Evolutionary conservation across 2,797 vertebrate genomes (phyloP).

Genomic region (Pipistrellus pygmaeus): DNA sequence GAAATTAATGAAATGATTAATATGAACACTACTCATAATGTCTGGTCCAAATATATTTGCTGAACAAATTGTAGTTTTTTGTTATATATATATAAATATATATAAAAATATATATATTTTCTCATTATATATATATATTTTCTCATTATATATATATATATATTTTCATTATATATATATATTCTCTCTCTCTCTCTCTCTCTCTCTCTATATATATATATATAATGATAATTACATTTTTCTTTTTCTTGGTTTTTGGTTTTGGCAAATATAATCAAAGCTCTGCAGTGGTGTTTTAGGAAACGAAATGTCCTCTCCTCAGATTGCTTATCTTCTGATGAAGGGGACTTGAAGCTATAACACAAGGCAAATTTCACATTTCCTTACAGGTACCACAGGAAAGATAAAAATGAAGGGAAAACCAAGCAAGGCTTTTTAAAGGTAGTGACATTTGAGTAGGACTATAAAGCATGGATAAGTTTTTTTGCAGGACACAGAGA

Average conservation of each 20-base stretch:
- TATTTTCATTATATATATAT: slow-evolving; percentile 1
- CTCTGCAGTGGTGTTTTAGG: not conserved
- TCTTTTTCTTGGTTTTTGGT: not conserved
- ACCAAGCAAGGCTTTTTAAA: slow-evolving; percentile 22
- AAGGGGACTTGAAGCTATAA: not conserved
- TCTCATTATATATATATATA: slow-evolving; percentile 15
- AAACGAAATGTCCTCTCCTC: not conserved
- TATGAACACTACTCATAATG: slow-evolving; percentile 3
- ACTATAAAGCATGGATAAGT: not conserved
- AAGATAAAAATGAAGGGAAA: not conserved
- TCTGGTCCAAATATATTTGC: not conserved
- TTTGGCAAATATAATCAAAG: slow-evolving; percentile 44
- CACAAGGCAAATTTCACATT: slow-evolving; percentile 26
- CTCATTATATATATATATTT: too few species aligned
- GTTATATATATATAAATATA: not conserved
- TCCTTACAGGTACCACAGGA: not conserved
- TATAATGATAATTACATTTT: not conserved
- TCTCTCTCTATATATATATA: slow-evolving; percentile 18
- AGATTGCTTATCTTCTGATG: not conserved
- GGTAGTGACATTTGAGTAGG: slow-evolving; percentile 34
- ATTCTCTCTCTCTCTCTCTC: too few species aligned
- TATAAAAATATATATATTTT: too few species aligned
- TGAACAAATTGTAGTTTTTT: not conserved
- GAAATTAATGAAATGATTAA: not conserved
- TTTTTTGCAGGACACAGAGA: not conserved